Percentiles rank a stretch among this genome's conserved stretches.
phyloP scores from a whole-genome alignment of 1,140 invertebrate genomes.

The Danaus melanippus region DNA sequence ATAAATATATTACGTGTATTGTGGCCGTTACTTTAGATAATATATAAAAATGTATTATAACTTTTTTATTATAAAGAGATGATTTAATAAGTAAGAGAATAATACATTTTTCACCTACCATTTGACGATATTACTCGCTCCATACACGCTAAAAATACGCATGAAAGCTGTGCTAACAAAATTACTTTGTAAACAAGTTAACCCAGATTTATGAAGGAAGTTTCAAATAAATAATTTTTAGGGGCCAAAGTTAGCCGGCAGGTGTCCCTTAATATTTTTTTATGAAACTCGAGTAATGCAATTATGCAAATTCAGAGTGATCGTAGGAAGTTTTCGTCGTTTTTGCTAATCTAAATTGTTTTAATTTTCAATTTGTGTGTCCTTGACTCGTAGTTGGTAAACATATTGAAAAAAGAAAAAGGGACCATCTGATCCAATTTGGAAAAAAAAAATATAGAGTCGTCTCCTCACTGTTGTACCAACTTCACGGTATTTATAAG shows the following conservation, averaged over 20 bases:
- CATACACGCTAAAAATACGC: conserved; percentile 17
- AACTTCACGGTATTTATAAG: too few species aligned
- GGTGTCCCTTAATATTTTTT: conserved; percentile 55
- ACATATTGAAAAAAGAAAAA: conserved; percentile 3
- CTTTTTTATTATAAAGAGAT: too few species aligned
- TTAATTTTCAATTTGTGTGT: conserved; percentile 9
- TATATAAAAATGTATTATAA: too few species aligned
- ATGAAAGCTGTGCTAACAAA: conserved; percentile 28
- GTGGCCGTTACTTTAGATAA: too few species aligned
- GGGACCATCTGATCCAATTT: too few species aligned
- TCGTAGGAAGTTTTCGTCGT: conserved; percentile 12
- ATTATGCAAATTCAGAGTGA: conserved; percentile 44
- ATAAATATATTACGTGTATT: too few species aligned
- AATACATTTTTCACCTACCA: too few species aligned
- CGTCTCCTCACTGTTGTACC: too few species aligned
- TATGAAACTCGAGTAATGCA: conserved; percentile 46
- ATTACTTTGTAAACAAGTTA: conserved; percentile 64
- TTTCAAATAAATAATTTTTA: conserved; percentile 61
- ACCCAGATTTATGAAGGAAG: conserved; percentile 59
- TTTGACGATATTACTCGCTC: too few species aligned
- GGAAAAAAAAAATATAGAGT: too few species aligned
- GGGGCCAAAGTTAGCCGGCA: conserved; percentile 53
- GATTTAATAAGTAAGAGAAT: too few species aligned
- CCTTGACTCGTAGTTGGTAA: background rate
- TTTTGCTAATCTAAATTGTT: conserved; percentile 12